These are phyloP conservation scores for Otolemur garnettii DNA, from an alignment of 2,113 vertebrate species.

Conservation along the genomic window DNA sequence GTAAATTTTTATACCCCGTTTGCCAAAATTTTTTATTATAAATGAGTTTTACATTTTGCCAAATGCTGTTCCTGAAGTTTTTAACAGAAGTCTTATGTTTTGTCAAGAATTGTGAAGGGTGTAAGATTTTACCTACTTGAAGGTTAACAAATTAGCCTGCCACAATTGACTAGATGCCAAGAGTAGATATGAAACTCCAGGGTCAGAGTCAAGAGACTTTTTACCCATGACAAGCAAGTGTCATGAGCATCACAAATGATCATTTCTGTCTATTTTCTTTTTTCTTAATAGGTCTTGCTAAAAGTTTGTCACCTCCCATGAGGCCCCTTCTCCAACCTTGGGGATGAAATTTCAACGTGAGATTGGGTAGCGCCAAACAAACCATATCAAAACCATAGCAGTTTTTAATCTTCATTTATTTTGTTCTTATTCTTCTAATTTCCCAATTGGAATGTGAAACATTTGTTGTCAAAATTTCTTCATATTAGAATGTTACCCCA, in stretches of 20 bases:
- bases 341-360: too few species aligned
- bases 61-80: conserved; percentile 14
- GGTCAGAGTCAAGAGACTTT: background rate
- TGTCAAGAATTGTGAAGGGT: background rate
- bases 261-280: background rate
- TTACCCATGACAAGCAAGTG: background rate
- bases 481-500: background rate
- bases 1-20: background rate
- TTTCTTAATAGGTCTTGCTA: background rate
- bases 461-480: conserved; percentile 10
- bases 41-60: conserved; percentile 7
- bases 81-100: background rate
- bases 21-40: background rate
- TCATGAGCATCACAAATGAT: background rate
- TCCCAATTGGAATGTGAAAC: background rate
- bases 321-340: too few species aligned
- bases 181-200: background rate
- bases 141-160: background rate
- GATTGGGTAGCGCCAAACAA: too few species aligned
- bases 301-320: background rate
- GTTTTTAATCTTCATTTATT: conserved; percentile 45
- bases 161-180: background rate
- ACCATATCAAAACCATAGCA: too few species aligned
- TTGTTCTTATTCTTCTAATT: conserved; percentile 30
- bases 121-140: background rate